These are phyloP conservation scores for Takifugu ocellatus DNA, from an alignment of 2,797 vertebrate species.

Conservation along the genomic window DNA sequence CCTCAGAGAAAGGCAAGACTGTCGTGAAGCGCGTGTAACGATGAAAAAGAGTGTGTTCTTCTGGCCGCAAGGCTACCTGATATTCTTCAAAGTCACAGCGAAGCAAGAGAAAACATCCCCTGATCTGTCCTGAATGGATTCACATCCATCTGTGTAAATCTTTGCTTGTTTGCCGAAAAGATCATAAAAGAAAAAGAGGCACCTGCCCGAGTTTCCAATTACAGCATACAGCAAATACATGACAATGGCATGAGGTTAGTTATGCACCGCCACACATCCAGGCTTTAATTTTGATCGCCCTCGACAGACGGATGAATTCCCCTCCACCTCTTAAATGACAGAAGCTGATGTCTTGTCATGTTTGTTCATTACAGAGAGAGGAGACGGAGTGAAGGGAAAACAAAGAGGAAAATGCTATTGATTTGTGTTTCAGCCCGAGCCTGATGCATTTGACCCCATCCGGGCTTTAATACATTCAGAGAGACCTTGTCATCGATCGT, in stretches of 20 bases:
- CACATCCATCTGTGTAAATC: slow-evolving; percentile 55
- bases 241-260: slow-evolving; percentile 49
- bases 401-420: slow-evolving; percentile 77
- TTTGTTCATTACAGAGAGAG: slow-evolving; percentile 79
- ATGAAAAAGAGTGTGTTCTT: slow-evolving; percentile 6
- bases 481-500: slow-evolving; percentile 81
- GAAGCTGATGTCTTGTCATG: slow-evolving; percentile 80
- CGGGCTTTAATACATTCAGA: slow-evolving; percentile 79
- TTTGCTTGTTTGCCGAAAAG: slow-evolving; percentile 56
- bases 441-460: slow-evolving; percentile 78
- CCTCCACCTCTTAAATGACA: slow-evolving; percentile 76
- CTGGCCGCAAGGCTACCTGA: slow-evolving; percentile 13
- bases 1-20: slow-evolving; percentile 85
- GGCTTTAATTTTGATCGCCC: slow-evolving; percentile 75
- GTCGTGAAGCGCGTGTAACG: too few species aligned
- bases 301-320: slow-evolving; percentile 71
- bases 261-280: slow-evolving; percentile 52
- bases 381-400: slow-evolving; percentile 67
- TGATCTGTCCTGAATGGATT: slow-evolving; percentile 55
- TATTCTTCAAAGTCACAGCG: slow-evolving; percentile 13
- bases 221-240: slow-evolving; percentile 54
- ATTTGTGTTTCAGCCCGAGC: slow-evolving; percentile 75
- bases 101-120: slow-evolving; percentile 21
- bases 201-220: slow-evolving; percentile 65
- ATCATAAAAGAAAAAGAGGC: slow-evolving; percentile 55